phyloP scores from a whole-genome alignment of 2,888 invertebrate genomes.

The Cephus pygmeus region DNA sequence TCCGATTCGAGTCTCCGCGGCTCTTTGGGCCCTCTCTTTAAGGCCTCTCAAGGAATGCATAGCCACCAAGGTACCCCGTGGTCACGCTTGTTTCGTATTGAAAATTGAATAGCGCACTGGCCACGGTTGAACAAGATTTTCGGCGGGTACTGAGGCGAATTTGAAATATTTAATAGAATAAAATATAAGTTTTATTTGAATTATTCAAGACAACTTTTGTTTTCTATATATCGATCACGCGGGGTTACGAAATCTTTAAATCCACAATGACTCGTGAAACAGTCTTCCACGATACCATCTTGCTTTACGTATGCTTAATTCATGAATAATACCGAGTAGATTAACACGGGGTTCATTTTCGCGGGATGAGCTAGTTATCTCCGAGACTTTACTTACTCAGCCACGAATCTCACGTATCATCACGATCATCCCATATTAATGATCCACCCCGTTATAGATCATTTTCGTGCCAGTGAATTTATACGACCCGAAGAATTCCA shows the following conservation, averaged over 20 bases:
- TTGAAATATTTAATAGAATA: not conserved
- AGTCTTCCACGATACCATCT: not conserved
- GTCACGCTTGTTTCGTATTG: slow-evolving; percentile 3
- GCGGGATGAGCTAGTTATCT: slow-evolving; percentile 57
- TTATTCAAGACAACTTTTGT: not conserved
- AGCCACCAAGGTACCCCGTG: not conserved
- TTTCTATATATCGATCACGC: not conserved
- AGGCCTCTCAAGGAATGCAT: not conserved
- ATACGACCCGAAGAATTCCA: not conserved
- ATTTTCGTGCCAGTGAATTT: not conserved
- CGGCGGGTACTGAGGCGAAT: not conserved
- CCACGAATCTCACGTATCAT: slow-evolving; percentile 20
- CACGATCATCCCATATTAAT: not conserved
- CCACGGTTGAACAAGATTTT: not conserved
- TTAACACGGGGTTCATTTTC: slow-evolving; percentile 61
- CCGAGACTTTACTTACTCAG: slow-evolving; percentile 61
- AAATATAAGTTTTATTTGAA: not conserved
- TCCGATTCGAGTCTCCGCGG: slow-evolving; percentile 6
- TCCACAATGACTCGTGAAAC: not conserved
- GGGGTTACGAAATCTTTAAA: not conserved
- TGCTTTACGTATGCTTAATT: not conserved
- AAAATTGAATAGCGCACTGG: not conserved
- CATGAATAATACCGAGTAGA: slow-evolving; percentile 28
- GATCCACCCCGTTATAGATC: not conserved
- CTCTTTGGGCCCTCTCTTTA: not conserved